phyloP scores from a whole-genome alignment of 2,113 vertebrate species.

The Melanerpes aurifrons region DNA sequence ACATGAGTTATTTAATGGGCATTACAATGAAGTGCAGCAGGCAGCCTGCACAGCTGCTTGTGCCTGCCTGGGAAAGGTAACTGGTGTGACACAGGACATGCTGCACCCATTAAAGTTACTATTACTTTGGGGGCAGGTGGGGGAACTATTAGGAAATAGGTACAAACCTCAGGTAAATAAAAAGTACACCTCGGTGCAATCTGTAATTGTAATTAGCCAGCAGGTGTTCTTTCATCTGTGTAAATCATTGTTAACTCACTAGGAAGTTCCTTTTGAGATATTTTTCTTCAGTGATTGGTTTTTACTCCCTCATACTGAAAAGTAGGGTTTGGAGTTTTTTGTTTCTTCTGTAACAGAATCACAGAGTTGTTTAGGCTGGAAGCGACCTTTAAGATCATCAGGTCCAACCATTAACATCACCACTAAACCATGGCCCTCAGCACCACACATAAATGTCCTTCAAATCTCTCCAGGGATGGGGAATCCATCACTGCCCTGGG shows the following conservation, averaged over 20 bases:
- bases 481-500: too few relatives aligned
- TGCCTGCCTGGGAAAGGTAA: background rate
- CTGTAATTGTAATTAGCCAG: conserved; percentile 28
- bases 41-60: conserved; percentile 13
- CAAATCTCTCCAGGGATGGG: too few relatives aligned
- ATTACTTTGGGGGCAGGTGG: background rate
- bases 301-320: background rate
- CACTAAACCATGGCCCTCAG: too few relatives aligned
- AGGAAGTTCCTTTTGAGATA: background rate
- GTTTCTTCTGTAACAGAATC: background rate
- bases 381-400: too few relatives aligned
- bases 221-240: background rate
- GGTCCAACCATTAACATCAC: too few relatives aligned
- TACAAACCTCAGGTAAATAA: conserved; percentile 9
- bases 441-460: too few relatives aligned
- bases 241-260: background rate
- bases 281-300: background rate
- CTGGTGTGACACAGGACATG: background rate
- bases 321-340: background rate
- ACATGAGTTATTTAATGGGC: conserved; percentile 41
- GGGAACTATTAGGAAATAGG: background rate
- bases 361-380: too few relatives aligned
- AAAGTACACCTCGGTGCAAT: background rate
- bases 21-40: conserved; percentile 22
- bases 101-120: background rate